Evolutionary conservation across 2,113 vertebrate genomes (phyloP).

Genomic region (Mugil cephalus): DNA sequence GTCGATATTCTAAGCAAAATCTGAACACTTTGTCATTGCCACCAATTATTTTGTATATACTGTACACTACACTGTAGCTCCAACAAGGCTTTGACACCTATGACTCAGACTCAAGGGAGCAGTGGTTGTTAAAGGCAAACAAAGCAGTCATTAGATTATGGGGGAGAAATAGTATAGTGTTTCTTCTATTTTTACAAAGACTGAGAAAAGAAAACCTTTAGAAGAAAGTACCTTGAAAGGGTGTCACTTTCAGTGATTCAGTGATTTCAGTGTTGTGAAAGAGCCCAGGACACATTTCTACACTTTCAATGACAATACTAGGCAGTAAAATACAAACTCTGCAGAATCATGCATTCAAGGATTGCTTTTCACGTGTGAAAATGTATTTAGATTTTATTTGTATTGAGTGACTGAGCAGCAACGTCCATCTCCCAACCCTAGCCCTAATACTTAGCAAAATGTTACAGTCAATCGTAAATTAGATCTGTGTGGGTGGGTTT

Average conservation of each 20-base stretch:
- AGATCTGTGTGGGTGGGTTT: conserved; percentile 25
- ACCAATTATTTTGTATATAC: not conserved
- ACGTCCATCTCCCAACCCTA: too few relatives aligned
- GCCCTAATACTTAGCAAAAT: too few relatives aligned
- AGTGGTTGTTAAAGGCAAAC: not conserved
- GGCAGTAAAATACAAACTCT: too few relatives aligned
- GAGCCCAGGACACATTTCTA: not conserved
- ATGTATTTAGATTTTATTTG: too few relatives aligned
- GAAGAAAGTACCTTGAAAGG: not conserved
- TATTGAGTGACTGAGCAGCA: too few relatives aligned
- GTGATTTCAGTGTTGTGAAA: conserved; percentile 2
- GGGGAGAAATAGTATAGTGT: not conserved
- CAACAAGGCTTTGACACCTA: not conserved
- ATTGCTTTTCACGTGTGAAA: too few relatives aligned
- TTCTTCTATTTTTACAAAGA: conserved; percentile 24
- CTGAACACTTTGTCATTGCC: not conserved
- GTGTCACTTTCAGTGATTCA: not conserved
- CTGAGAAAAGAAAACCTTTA: conserved; percentile 2
- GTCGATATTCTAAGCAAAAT: not conserved
- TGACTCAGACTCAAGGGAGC: conserved; percentile 1
- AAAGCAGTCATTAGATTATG: not conserved
- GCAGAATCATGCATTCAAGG: too few relatives aligned
- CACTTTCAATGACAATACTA: not conserved
- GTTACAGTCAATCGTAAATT: not conserved
- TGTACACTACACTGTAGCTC: not conserved